phyloP scores from a whole-genome alignment of 1,140 invertebrate genomes.

The Drosophila nannoptera region DNA sequence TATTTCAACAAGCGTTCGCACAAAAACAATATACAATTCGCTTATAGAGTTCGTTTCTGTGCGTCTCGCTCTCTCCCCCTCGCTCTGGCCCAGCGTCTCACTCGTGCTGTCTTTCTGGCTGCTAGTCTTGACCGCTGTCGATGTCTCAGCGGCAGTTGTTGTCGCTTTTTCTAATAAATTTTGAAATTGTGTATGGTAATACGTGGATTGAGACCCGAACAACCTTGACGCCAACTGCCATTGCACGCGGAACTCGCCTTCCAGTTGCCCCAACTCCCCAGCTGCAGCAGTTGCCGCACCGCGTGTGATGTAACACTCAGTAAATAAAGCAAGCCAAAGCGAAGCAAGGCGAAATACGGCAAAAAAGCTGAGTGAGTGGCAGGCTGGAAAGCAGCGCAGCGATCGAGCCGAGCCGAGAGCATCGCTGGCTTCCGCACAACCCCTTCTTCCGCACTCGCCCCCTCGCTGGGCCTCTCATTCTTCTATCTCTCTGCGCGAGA shows the following conservation, averaged over 20 bases:
- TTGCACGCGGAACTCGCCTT: slow-evolving; percentile 61
- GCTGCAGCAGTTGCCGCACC: slow-evolving; percentile 23
- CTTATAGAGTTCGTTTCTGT: slow-evolving; percentile 26
- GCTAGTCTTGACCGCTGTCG: neutral
- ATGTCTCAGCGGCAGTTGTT: neutral
- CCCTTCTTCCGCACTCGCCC: slow-evolving; percentile 1
- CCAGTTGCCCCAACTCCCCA: slow-evolving; percentile 1
- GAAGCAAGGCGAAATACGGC: neutral
- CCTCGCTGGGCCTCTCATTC: neutral
- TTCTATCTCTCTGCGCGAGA: slow-evolving; percentile 13
- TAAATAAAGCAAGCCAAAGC: neutral
- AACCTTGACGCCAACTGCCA: slow-evolving; percentile 46
- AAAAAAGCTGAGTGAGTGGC: slow-evolving; percentile 23
- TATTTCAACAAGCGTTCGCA: slow-evolving; percentile 17
- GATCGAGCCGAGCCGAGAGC: slow-evolving; percentile 9
- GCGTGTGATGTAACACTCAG: slow-evolving; percentile 51
- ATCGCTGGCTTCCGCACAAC: slow-evolving; percentile 53
- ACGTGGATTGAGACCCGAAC: slow-evolving; percentile 36
- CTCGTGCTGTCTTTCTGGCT: slow-evolving; percentile 2
- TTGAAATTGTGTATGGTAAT: slow-evolving; percentile 53
- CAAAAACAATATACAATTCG: slow-evolving; percentile 40
- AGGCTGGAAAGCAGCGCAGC: slow-evolving; percentile 33
- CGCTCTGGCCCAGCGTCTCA: neutral
- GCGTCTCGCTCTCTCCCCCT: slow-evolving; percentile 7
- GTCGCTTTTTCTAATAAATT: slow-evolving; percentile 39